Conservation (phyloP, 2,797 vertebrate species). For the Passerculus sandwichensis region DNA sequence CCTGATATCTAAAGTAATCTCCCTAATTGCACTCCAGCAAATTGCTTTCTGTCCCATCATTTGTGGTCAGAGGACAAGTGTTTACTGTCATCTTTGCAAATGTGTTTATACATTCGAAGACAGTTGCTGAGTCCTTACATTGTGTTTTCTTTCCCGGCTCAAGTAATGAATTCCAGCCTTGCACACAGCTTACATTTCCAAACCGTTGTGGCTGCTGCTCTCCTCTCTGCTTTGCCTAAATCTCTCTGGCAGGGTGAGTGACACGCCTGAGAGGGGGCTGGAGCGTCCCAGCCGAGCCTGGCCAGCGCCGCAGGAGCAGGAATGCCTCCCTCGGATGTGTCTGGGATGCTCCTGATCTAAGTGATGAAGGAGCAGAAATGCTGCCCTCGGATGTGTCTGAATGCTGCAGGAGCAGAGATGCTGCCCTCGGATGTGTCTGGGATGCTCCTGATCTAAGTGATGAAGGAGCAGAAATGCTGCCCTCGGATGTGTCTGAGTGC, state of each 20-base stretch:
- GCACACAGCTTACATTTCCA: background rate
- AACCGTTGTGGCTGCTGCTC: background rate
- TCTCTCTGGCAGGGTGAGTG: background rate
- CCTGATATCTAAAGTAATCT: background rate
- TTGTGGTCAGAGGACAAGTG: background rate
- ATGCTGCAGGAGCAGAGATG: background rate
- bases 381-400: background rate
- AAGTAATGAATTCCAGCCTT: background rate
- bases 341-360: background rate
- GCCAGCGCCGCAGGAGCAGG: background rate
- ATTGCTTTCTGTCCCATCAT: background rate
- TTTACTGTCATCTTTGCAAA: background rate
- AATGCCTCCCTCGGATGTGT: background rate
- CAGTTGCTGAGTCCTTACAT: background rate
- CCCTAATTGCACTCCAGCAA: conserved; percentile 7
- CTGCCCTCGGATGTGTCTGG: background rate
- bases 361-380: background rate
- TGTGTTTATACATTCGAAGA: background rate
- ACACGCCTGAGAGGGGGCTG: background rate
- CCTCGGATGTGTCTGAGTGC: background rate
- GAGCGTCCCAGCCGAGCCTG: background rate
- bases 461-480: background rate
- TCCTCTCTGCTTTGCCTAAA: background rate
- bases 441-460: too few species aligned
- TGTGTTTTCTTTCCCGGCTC: background rate